Base-by-base conservation (phyloP, 2,888 invertebrate genomes). In the Erebia ligea region DNA sequence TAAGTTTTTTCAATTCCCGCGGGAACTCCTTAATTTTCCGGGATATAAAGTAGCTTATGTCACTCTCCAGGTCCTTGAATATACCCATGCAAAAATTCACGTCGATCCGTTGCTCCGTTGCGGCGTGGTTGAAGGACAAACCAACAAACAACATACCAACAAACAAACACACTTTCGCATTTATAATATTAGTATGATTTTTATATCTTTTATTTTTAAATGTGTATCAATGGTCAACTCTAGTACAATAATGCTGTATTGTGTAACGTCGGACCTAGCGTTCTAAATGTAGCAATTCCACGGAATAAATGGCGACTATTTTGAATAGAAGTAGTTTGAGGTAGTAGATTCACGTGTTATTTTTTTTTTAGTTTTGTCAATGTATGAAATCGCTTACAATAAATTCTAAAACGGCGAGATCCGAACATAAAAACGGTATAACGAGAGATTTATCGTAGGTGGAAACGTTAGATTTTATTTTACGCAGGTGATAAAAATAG, bases 291-390 rank as follows among this genome's bases (percentile, higher is more conserved):
- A 64, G 54, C 64, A 54, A 64, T 64, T 64, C 64, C 54, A 64
- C 34, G 64, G 40, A 64, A 64, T 54, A 64, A 64, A 64, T 64
- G 64, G 52, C 54, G 65, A 71, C 59, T 71, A 71, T 69, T 73
- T 50, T 66, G 65, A 66, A 62, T 62, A 48, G 62, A 62, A 62
- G n/a, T n/a, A n/a, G n/a, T n/a, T 62, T 48, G 48, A 48, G 45
- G 45, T 11, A 45, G 62, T 21, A 21, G 62, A 17, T 45, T 19
- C 62, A 48, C 48, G 48, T 61, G 17, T 34, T 40, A 34, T 40
- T 48, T 62, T 62, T 58, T 34, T 62, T 62, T 62, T 45, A 48
- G 59, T 40, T 11, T 42, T n/a, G 48, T 62, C 62, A 21, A 48
- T 62, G 21, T 62, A 62, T 62, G 48, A 62, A 62, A 62, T 62